phyloP scores from a whole-genome alignment of 2,113 vertebrate species.

The Microcebus jonahi region DNA sequence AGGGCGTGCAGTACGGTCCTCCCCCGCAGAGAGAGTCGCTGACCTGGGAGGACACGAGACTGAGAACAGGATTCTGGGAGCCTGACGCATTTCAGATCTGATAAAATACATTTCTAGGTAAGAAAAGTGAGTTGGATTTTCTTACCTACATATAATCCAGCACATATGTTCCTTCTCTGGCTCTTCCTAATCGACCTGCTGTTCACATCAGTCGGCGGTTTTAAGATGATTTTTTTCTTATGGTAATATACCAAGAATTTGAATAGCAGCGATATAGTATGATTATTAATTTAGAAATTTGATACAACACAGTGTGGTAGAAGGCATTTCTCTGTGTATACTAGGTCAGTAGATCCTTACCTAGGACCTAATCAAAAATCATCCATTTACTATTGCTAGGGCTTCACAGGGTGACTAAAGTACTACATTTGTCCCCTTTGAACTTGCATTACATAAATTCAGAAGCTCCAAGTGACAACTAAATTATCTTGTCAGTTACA shows the following conservation, averaged over 20 bases:
- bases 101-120: neutral
- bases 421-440: neutral
- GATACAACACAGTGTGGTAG: neutral
- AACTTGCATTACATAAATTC: neutral
- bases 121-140: neutral
- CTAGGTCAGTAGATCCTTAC: neutral
- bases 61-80: too few relatives aligned
- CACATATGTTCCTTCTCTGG: neutral
- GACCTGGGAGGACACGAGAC: neutral
- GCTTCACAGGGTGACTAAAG: neutral
- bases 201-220: neutral
- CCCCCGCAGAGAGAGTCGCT: too few relatives aligned
- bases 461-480: neutral
- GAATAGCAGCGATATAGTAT: neutral
- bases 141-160: neutral
- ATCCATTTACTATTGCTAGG: neutral
- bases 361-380: neutral
- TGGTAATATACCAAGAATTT: neutral
- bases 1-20: accelerated
- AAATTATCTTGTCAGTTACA: neutral
- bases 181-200: neutral
- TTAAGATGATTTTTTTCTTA: neutral
- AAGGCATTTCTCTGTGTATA: neutral
- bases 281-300: neutral
- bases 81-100: neutral